Evolutionary conservation across 2,888 invertebrate species (phyloP).

Genomic region (Anoplius nigerrimus): DNA sequence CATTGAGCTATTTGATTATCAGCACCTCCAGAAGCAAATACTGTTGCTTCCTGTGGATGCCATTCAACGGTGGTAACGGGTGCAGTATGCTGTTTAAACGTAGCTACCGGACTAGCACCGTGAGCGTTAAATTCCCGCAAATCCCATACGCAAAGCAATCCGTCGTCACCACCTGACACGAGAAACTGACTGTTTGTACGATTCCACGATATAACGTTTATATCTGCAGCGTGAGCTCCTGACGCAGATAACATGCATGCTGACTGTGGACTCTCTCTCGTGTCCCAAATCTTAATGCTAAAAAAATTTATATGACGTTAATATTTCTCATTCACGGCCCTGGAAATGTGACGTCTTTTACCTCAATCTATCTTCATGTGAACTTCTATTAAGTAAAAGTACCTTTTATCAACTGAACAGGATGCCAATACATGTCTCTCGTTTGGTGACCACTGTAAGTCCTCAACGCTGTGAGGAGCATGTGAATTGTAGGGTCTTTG

Average conservation of each 20-base stretch:
- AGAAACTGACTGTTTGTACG: conserved; percentile 82
- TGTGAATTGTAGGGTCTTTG: conserved; percentile 93
- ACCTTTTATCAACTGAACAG: conserved; percentile 90
- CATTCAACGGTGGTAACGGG: conserved; percentile 98
- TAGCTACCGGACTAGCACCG: conserved; percentile 85
- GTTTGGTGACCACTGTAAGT: conserved; percentile 98
- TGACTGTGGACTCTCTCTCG: conserved; percentile 88
- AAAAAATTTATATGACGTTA: conserved; percentile 12
- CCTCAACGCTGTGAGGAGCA: conserved; percentile 93
- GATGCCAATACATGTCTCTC: conserved; percentile 93
- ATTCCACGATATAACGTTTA: conserved; percentile 99
- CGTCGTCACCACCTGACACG: conserved; percentile 93
- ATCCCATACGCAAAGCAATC: conserved; percentile 96
- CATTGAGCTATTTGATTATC: conserved; percentile 98
- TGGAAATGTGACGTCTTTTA: conserved; percentile 9
- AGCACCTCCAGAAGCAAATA: conserved; percentile 93
- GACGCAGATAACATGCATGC: conserved; percentile 93
- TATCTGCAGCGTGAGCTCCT: conserved; percentile 92
- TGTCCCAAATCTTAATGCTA: conserved; percentile 96
- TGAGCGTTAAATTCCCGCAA: conserved; percentile 87
- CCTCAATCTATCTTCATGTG: conserved; percentile 8
- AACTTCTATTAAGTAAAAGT: conserved; percentile 30
- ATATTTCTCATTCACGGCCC: conserved; percentile 11
- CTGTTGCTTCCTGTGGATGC: conserved; percentile 95
- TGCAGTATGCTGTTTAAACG: conserved; percentile 95